Evolutionary conservation across 2,113 vertebrate genomes (phyloP), one percentile per base, ranked within the genome.

Genomic region (Eulacestoma nigropectus): DNA sequence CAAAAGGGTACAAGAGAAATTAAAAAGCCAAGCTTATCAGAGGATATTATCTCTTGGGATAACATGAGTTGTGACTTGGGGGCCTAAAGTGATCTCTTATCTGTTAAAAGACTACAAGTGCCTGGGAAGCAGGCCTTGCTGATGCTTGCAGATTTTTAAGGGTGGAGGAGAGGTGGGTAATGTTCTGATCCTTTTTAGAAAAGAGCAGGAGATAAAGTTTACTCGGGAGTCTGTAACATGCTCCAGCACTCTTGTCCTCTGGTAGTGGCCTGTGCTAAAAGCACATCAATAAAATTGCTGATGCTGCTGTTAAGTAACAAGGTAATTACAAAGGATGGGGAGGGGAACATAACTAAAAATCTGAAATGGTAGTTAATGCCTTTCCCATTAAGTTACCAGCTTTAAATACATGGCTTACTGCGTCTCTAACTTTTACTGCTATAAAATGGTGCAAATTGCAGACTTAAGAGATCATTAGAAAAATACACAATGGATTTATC

Each of bases 391-490:
- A 93, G 88, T 90, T 95, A 86, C 62, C 77, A 84, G 83, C 77
- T 86, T 94, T 90, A 93, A 96, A 93, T 93, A 91, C 95, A 95
- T 68, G 90, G 76, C 85, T 96, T 95, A 84, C 92, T 93, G 95
- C 96, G 81, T 84, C 93, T 96, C 88, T 93, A 95, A 84, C 86
- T 97, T 94, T 65, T 59, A 90, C 57, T 81, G 90, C 95, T 79
- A 52, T 92, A 94, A 94, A 94, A 75, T 27, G 56, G 50, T 67
- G 74, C 79, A 89, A 88, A 93, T 75, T 89, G 90, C 83, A 95
- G 83, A 81, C 92, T 96, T 87, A 93, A 92, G 83, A 90, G 96
- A 96, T 95, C 79, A 84, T 96, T 94, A 93, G 92, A 93, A 95
- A 96, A 92, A 96, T 50, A 89, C 86, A 92, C 95, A 95, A 57